These are phyloP conservation scores for Atlantisia rogersi DNA, from an alignment of 2,113 vertebrate species.

Conservation along the genomic window DNA sequence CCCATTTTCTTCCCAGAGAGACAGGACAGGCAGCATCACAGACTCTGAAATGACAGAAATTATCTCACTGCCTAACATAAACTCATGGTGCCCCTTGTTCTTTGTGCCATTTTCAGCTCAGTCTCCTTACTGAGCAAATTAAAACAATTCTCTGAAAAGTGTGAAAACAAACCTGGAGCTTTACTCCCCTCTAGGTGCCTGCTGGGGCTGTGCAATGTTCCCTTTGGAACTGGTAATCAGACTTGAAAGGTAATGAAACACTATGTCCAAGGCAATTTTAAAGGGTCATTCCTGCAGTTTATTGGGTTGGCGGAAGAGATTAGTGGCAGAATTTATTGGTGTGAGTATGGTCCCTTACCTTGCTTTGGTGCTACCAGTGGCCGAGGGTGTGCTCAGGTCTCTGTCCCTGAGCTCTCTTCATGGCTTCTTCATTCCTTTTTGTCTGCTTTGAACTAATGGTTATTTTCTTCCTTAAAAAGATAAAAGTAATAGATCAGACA, in stretches of 20 bases:
- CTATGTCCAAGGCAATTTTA: fast-evolving
- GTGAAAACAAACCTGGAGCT: background rate
- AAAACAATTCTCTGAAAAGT: background rate
- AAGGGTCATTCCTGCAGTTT: background rate
- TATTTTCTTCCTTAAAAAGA: background rate
- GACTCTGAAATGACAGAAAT: background rate
- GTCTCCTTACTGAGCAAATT: background rate
- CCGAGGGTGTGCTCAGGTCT: background rate
- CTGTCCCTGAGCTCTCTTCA: background rate
- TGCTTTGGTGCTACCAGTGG: background rate
- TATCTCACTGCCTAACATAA: background rate
- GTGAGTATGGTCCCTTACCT: background rate
- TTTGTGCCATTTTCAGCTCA: background rate
- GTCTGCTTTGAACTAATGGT: background rate
- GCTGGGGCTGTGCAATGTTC: background rate
- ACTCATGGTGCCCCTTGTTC: fast-evolving
- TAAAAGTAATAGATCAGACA: background rate
- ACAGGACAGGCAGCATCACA: background rate
- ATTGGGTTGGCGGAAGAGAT: background rate
- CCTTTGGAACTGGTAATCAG: background rate
- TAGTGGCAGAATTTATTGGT: background rate
- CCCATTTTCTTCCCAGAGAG: background rate
- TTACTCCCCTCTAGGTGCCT: background rate
- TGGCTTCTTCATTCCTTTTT: background rate
- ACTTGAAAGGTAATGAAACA: background rate